Evolutionary conservation across 1,140 invertebrate species (phyloP).

Genomic region (Amphibalanus amphitrite): DNA sequence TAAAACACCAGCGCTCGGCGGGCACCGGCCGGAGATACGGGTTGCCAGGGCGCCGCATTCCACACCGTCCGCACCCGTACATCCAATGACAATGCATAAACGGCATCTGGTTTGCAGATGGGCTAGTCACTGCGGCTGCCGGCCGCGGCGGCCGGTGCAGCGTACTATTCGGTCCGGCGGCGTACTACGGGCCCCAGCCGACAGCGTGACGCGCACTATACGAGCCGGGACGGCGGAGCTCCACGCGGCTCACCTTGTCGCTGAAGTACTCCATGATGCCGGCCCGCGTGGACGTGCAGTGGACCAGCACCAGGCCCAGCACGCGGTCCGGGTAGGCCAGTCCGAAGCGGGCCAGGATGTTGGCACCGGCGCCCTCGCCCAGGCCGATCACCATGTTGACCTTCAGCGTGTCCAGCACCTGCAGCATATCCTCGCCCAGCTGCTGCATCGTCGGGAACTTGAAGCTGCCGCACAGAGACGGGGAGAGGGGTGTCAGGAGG

Average conservation of each 20-base stretch:
- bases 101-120: not conserved
- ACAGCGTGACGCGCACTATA: too few species aligned
- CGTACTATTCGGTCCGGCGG: too few species aligned
- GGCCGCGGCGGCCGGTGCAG: too few species aligned
- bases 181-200: too few species aligned
- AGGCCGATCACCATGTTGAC: constrained; percentile 61
- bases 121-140: not conserved
- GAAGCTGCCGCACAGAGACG: too few species aligned
- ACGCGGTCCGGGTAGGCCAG: constrained; percentile 53
- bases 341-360: constrained; percentile 68
- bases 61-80: too few species aligned
- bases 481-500: too few species aligned
- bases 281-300: constrained; percentile 70
- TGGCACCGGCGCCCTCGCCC: constrained; percentile 77
- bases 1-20: too few species aligned
- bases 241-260: constrained; percentile 25
- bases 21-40: too few species aligned
- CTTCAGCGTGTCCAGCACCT: constrained; percentile 60
- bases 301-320: constrained; percentile 62
- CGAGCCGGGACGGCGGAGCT: too few species aligned
- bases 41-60: too few species aligned
- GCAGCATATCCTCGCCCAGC: constrained; percentile 63
- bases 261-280: constrained; percentile 73
- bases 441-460: constrained; percentile 64
- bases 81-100: too few species aligned